Evolutionary conservation across 2,113 vertebrate species (phyloP), one percentile per base, ranked within the genome.

Genomic region (Chlamydotis undulata): DNA sequence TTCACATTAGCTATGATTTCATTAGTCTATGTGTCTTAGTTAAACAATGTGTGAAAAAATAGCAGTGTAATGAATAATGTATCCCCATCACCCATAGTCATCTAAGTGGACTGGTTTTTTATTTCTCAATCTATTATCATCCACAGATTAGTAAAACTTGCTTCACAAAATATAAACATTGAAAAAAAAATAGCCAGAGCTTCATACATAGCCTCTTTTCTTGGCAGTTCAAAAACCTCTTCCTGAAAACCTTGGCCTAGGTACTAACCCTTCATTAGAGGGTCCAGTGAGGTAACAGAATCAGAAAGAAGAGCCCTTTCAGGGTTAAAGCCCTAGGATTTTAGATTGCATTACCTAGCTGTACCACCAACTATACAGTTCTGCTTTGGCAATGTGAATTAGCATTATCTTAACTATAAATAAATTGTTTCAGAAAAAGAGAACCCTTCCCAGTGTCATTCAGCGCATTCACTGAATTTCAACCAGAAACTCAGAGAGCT

Each of bases 91-190:
- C 10, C 6, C 26, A 9, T 3, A 29, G 23, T 60, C 33, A 71
- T 43, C 12, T 76, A 64, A 78, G 15, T 0, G 0, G 11, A 63
- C 15, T 33, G 35, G 13, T 21, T 12, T 52, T 74, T 68, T 60
- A 21, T 26, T 7, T 14, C 28, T 4, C 10, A 23, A 19, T 33
- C 7, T 56, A 24, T 76, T 70, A 47, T 33, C 39, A 61, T 55
- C 16, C 78, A 49, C 4, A 79, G 10, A 61, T 47, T 45, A 61
- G 21, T 15, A 79, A 10, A 76, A 70, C 63, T 57, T 25, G 1
- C 18, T 76, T 82, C 29, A 78, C 11, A 73, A 68, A 69, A 90
- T 47, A 57, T 21, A 29, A 2, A 12, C 59, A 49, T n/a, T 21
- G 19, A 53, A 53, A 25, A 26, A 52, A 55, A 55, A 43, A 43